Percentiles rank a stretch among this genome's conserved stretches.
Evolutionary conservation across 2,113 vertebrate genomes (phyloP).

Genomic region (Chionodraco myersi): DNA sequence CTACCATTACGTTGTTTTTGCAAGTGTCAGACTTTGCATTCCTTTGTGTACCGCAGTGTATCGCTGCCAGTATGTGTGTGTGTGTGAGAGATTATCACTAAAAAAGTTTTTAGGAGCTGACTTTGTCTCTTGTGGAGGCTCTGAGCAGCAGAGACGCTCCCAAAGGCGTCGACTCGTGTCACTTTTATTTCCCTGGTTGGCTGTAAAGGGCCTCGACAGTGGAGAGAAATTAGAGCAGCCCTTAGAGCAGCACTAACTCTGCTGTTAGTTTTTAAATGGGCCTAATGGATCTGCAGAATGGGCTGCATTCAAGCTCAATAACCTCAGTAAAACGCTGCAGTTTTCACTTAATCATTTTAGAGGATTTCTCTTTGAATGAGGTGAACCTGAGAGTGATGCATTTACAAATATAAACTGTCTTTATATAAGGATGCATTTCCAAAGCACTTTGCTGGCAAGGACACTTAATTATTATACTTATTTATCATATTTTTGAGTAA

Average conservation of each 20-base stretch:
- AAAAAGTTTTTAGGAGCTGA: slow-evolving; percentile 41
- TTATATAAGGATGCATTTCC: not conserved
- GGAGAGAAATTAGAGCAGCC: slow-evolving; percentile 57
- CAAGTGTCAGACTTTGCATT: slow-evolving; percentile 17
- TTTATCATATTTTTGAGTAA: not conserved
- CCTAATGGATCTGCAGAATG: slow-evolving; percentile 51
- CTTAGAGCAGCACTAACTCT: not conserved
- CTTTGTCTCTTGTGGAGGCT: slow-evolving; percentile 35
- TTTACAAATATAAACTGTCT: not conserved
- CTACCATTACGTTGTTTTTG: slow-evolving; percentile 5
- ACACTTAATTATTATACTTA: not conserved
- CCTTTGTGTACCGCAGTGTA: not conserved
- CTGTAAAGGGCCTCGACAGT: slow-evolving; percentile 46
- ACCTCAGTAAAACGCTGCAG: slow-evolving; percentile 20
- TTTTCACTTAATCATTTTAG: not conserved
- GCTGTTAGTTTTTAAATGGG: slow-evolving; percentile 51
- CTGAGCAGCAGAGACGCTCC: slow-evolving; percentile 39
- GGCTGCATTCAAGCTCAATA: slow-evolving; percentile 44
- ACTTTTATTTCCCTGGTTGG: slow-evolving; percentile 58
- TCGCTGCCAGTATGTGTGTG: not conserved
- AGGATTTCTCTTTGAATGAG: slow-evolving; percentile 1
- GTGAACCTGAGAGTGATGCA: not conserved
- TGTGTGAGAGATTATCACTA: slow-evolving; percentile 19
- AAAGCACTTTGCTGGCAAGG: slow-evolving; percentile 3
- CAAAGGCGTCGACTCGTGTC: slow-evolving; percentile 42